These are phyloP conservation scores for Zeus faber DNA, from an alignment of 2,113 vertebrate genomes.

Conservation along the genomic window DNA sequence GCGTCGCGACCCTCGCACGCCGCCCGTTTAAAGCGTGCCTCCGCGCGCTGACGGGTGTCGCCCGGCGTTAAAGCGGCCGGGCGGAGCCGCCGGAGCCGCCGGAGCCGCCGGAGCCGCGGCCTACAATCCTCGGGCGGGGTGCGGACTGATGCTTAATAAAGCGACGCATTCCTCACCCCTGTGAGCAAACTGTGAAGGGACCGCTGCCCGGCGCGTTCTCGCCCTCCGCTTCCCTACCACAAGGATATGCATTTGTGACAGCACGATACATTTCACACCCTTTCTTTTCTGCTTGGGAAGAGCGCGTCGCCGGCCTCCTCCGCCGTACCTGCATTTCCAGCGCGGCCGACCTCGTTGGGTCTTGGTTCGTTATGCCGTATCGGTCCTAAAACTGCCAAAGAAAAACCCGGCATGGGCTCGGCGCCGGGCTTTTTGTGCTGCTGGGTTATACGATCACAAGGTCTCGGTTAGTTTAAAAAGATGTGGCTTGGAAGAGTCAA, in stretches of 20 bases:
- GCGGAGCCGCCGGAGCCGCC: too few relatives aligned
- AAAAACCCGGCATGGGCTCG: too few relatives aligned
- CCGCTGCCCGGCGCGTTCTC: constrained; percentile 43
- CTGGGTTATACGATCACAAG: constrained; percentile 21
- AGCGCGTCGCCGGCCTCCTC: too few relatives aligned
- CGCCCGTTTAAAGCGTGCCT: too few relatives aligned
- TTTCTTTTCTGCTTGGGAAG: constrained; percentile 51
- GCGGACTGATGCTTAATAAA: constrained; percentile 46
- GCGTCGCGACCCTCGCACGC: too few relatives aligned
- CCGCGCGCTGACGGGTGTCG: too few relatives aligned
- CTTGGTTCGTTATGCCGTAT: too few relatives aligned
- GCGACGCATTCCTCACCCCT: constrained; percentile 70
- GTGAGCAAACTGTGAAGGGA: constrained; percentile 80
- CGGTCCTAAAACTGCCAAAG: too few relatives aligned
- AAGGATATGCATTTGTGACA: constrained; percentile 70
- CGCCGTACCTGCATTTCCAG: too few relatives aligned
- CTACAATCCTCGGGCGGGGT: constrained; percentile 24
- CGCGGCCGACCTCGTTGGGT: too few relatives aligned
- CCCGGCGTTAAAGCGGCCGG: too few relatives aligned
- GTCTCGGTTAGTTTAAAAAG: background rate
- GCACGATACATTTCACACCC: constrained; percentile 73
- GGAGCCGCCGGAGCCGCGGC: too few relatives aligned
- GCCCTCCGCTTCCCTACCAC: constrained; percentile 42
- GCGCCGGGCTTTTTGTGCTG: constrained; percentile 37
- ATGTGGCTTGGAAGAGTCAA: background rate